Conservation (phyloP, 2,888 invertebrate genomes). For the Phortica okadai region DNA sequence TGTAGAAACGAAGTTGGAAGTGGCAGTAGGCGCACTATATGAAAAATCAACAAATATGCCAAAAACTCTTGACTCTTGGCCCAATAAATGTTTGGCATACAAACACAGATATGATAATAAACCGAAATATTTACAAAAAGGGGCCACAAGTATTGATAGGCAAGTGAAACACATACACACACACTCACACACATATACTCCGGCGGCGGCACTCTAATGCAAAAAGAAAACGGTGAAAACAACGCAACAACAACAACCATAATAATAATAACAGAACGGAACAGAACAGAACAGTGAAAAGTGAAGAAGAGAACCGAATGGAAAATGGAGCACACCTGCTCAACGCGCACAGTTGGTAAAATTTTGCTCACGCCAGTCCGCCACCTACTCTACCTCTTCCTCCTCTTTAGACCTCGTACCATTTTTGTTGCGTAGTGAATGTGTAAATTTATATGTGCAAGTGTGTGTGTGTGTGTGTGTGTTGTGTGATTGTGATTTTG, state of each 20-base stretch:
- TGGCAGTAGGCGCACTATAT: slow-evolving; percentile 20
- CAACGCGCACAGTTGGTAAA: slow-evolving; percentile 23
- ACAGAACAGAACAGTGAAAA: slow-evolving; percentile 2
- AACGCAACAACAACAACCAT: slow-evolving; percentile 32
- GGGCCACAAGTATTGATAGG: not conserved
- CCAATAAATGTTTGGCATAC: slow-evolving; percentile 55
- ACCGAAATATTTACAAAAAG: slow-evolving; percentile 25
- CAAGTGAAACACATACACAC: not conserved
- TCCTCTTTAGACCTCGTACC: not conserved
- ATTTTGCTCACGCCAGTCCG: slow-evolving; percentile 29
- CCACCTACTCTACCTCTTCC: not conserved
- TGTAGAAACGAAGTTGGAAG: not conserved
- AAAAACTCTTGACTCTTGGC: slow-evolving; percentile 30
- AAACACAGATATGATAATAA: slow-evolving; percentile 18
- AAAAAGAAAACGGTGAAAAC: slow-evolving; percentile 33
- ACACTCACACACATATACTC: not conserved
- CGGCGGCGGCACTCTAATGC: not conserved
- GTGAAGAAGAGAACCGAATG: not conserved
- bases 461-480: slow-evolving; percentile 33
- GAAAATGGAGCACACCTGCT: slow-evolving; percentile 27
- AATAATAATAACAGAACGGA: slow-evolving; percentile 27
- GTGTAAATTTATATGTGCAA: slow-evolving; percentile 30
- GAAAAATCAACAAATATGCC: slow-evolving; percentile 38
- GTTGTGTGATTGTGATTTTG: slow-evolving; percentile 38
- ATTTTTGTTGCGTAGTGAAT: slow-evolving; percentile 37